phyloP scores from a whole-genome alignment of 2,113 vertebrate genomes.

The Jaculus jaculus region DNA sequence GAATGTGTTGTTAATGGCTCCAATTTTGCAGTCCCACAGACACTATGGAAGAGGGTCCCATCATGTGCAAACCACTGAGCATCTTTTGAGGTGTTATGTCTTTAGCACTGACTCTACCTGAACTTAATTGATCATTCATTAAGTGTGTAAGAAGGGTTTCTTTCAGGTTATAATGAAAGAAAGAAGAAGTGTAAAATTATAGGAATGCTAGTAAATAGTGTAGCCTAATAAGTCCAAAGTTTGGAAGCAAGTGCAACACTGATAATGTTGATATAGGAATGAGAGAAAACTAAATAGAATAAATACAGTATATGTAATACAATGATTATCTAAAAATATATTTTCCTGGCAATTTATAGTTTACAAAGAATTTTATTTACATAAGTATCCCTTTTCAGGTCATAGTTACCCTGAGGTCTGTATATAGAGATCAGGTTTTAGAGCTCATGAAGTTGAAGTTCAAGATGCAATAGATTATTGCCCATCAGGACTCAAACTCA shows the following conservation, averaged over 20 bases:
- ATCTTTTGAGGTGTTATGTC: neutral
- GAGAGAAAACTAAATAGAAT: neutral
- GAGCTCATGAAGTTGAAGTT: neutral
- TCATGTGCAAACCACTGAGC: neutral
- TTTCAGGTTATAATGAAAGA: slow-evolving; percentile 24
- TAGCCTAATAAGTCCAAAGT: neutral
- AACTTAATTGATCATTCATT: slow-evolving; percentile 1
- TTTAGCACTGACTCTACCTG: neutral
- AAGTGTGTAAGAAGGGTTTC: neutral
- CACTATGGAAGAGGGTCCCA: neutral
- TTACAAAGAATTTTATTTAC: neutral
- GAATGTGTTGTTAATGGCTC: neutral
- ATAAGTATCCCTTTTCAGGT: neutral
- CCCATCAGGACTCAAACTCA: neutral
- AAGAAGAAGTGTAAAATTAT: neutral
- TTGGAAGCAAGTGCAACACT: neutral
- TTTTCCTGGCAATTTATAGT: neutral
- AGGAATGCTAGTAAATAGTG: neutral
- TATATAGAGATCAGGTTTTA: neutral
- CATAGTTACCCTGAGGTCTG: neutral
- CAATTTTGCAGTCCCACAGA: neutral
- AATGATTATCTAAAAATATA: neutral
- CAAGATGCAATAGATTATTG: neutral
- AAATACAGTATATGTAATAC: neutral
- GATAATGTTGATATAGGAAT: neutral